Evolutionary conservation across 2,797 vertebrate genomes (phyloP), one percentile per base, ranked within the genome.

Genomic region (Danio aesculapii): DNA sequence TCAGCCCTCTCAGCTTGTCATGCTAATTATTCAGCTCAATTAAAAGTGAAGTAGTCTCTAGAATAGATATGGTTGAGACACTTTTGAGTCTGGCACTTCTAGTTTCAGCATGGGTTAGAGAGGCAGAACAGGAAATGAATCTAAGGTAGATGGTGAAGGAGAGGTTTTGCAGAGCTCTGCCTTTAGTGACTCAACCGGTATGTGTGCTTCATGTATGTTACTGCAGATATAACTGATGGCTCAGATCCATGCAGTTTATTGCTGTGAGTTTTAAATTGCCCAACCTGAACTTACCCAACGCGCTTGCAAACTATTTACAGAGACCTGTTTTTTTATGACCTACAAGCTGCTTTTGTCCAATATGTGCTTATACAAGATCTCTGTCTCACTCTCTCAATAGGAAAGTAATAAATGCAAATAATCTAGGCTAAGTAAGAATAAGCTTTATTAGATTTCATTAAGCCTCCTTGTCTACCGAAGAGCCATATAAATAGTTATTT

Each of bases 401-500:
- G 49, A 57, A 75, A 16, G 41, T 81, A 82, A 86, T 55, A 43
- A 13, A 81, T 84, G 50, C 58, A 69, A 53, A 69, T 69, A 58
- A 86, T 84, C 73, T 73, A 30, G 55, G 67, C 57, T 21, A 62
- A 85, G 81, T 75, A 73, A 61, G 79, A 86, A 78, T 75, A 72
- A 44, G 72, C 73, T 86, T 83, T 77, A 80, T 76, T 81, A 62
- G 19, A 43, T 80, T 85, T 87, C 68, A 81, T 82, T 84, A 82
- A 67, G 46, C 39, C 43, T 68, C 61, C 77, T 50, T 71, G 61
- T 63, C 59, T 13, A 78, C 68, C 68, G 67, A 57, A 75, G 80
- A 74, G 71, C 46, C 67, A 74, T 70, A 79, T 82, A 82, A 84
- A 83, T 78, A 68, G 76, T 82, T 79, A 77, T 85, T 85, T 86